phyloP scores from a whole-genome alignment of 2,113 vertebrate species.

The Chamaea fasciata region DNA sequence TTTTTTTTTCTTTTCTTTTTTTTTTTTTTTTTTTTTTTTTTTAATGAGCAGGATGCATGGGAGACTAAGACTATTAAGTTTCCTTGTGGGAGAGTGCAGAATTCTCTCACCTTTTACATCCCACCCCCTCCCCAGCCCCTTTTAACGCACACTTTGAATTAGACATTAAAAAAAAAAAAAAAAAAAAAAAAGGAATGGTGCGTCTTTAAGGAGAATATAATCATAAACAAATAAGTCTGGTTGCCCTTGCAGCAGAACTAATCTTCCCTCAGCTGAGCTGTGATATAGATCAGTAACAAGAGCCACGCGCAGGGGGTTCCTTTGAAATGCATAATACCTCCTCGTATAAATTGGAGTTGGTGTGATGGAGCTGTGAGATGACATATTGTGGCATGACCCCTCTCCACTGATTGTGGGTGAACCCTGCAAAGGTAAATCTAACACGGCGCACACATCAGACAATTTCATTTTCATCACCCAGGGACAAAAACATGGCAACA shows the following conservation, averaged over 20 bases:
- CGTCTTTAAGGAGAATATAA: conserved; percentile 68
- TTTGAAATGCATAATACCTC: conserved; percentile 85
- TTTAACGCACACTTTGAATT: conserved; percentile 21
- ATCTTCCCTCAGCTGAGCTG: conserved; percentile 75
- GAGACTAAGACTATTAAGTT: conserved; percentile 79
- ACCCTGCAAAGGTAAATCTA: conserved; percentile 80
- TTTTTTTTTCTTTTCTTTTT: too few species aligned
- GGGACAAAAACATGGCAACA: conserved; percentile 75
- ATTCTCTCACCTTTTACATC: conserved; percentile 58
- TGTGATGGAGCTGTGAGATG: conserved; percentile 77
- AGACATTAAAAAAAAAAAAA: not conserved
- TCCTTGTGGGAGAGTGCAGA: conserved; percentile 66
- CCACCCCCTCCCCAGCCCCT: not conserved
- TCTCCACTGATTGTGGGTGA: conserved; percentile 74
- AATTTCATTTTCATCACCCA: conserved; percentile 85
- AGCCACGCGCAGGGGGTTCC: conserved; percentile 69
- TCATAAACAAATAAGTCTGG: conserved; percentile 82
- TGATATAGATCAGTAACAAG: conserved; percentile 82
- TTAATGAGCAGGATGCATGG: conserved; percentile 79
- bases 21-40: conserved; percentile 65
- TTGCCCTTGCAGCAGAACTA: conserved; percentile 75
- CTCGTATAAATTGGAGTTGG: conserved; percentile 78
- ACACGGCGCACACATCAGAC: conserved; percentile 77
- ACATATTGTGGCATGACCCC: conserved; percentile 78
- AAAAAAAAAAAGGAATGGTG: not conserved